Conservation (phyloP, 2,113 vertebrate genomes). For the Regulus satrapa region DNA sequence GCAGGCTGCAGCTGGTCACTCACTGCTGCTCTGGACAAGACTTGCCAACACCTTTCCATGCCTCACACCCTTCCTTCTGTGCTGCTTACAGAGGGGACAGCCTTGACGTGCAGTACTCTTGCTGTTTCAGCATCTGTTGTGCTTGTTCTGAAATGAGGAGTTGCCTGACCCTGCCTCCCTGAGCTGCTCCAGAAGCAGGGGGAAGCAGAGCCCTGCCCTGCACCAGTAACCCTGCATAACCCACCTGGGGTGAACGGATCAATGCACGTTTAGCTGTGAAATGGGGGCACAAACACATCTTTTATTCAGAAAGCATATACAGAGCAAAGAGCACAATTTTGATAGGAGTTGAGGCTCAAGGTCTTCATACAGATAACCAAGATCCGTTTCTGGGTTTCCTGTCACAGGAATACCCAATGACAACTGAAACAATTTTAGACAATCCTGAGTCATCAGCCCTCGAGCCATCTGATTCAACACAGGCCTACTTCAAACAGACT, state of each 20-base stretch:
- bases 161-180: neutral
- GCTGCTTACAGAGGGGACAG: neutral
- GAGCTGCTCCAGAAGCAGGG: neutral
- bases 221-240: neutral
- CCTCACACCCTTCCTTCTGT: neutral
- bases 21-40: neutral
- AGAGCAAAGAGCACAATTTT: neutral
- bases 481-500: neutral
- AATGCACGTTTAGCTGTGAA: neutral
- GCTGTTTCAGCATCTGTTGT: neutral
- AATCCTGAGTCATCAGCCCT: neutral
- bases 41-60: neutral
- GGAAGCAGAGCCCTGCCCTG: neutral
- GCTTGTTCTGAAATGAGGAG: neutral
- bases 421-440: neutral
- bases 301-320: neutral
- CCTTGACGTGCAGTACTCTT: neutral
- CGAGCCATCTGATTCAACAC: neutral
- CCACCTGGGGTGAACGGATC: neutral
- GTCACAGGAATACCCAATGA: neutral
- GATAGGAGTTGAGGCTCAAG: neutral
- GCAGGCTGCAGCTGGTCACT: neutral
- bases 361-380: neutral
- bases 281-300: neutral
- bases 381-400: neutral